Conservation (phyloP, 2,888 invertebrate genomes). For the Andrena hattorfiana region DNA sequence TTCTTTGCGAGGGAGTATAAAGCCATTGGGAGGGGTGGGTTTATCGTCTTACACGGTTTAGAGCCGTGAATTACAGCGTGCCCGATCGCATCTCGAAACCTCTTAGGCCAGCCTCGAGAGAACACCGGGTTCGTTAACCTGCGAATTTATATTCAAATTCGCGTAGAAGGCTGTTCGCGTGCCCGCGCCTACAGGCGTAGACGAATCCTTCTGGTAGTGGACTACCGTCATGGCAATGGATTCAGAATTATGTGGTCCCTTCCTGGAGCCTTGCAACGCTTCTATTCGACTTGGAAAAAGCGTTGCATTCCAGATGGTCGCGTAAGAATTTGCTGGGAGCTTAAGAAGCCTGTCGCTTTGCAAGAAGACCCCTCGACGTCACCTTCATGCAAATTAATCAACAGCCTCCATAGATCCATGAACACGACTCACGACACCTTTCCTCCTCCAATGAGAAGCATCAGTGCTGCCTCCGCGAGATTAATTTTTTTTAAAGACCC, state of each 20-base stretch:
- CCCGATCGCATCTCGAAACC: slow-evolving; percentile 41
- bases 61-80: slow-evolving; percentile 37
- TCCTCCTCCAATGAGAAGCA: background rate
- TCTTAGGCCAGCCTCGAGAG: slow-evolving; percentile 16
- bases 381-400: background rate
- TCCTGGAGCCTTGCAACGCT: no score
- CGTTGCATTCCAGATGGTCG: no score
- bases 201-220: background rate
- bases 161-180: background rate
- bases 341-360: no score
- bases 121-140: slow-evolving; percentile 59
- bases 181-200: background rate
- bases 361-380: no score
- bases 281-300: no score
- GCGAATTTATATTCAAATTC: slow-evolving; percentile 71
- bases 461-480: background rate
- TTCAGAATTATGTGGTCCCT: no score
- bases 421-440: background rate
- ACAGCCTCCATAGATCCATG: background rate
- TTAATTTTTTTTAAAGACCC: slow-evolving; percentile 49
- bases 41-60: slow-evolving; percentile 49
- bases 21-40: slow-evolving; percentile 14
- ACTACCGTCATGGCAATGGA: background rate
- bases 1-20: slow-evolving; percentile 41
- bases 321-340: no score